Percentiles rank a stretch among this genome's conserved stretches.
Conservation (phyloP, 2,113 vertebrate genomes). For the Eulemur macaco region DNA sequence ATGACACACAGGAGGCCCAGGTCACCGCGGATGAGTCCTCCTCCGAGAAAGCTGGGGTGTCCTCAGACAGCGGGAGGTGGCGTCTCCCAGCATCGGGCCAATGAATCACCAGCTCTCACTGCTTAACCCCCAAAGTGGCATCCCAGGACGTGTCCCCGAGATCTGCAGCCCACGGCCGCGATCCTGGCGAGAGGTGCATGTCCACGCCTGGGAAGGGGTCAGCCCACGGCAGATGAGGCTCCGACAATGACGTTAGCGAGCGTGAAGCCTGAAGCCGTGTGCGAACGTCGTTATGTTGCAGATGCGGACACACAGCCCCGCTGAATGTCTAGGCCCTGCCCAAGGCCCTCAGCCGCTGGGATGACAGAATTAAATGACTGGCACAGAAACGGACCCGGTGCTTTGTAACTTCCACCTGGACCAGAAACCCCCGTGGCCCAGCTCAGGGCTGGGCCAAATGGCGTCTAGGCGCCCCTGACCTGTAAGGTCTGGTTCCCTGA, state of each 20-base stretch:
- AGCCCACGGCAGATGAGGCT: too few relatives aligned
- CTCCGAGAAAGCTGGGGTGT: not conserved
- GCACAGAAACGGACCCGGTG: not conserved
- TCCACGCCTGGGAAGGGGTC: not conserved
- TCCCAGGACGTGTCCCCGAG: not conserved
- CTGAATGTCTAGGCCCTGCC: not conserved
- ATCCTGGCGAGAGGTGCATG: not conserved
- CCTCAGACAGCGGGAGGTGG: fast-evolving
- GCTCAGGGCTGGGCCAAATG: not conserved
- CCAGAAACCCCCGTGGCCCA: not conserved
- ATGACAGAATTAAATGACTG: not conserved
- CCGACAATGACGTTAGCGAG: not conserved
- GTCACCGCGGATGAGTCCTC: not conserved
- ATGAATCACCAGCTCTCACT: not conserved
- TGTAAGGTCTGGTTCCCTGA: not conserved
- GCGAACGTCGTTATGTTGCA: fast-evolving
- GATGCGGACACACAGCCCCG: not conserved
- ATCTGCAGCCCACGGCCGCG: not conserved
- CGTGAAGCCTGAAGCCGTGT: not conserved
- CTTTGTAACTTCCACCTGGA: not conserved
- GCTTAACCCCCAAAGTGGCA: fast-evolving
- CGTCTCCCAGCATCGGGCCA: not conserved
- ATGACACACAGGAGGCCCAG: not conserved
- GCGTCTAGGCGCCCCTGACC: not conserved
- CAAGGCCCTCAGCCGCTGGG: not conserved